These are phyloP conservation scores for Lophius americanus DNA, from an alignment of 2,797 vertebrate genomes.

Conservation along the genomic window DNA sequence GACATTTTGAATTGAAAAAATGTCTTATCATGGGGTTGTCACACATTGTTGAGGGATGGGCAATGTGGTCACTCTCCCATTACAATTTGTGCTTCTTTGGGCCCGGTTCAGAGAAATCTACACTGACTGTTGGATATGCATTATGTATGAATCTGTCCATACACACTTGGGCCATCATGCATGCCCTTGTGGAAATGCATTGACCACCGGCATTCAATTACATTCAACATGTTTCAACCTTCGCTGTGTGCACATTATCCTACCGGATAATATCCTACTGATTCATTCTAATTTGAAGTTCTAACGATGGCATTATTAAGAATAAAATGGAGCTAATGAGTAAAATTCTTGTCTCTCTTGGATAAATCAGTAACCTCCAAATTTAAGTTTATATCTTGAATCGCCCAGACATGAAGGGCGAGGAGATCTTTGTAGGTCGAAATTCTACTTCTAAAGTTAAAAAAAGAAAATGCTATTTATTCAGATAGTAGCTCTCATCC, in stretches of 20 bases:
- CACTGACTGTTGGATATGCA: constrained; percentile 90
- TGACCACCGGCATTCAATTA: constrained; percentile 70
- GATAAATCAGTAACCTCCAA: not conserved
- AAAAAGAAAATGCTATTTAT: no score
- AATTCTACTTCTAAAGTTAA: not conserved
- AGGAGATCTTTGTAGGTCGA: not conserved
- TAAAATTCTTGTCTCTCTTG: not conserved
- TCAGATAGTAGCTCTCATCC: no score
- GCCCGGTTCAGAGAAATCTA: constrained; percentile 84
- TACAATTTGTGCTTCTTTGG: constrained; percentile 89
- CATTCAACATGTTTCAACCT: constrained; percentile 65
- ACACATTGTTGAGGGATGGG: constrained; percentile 66
- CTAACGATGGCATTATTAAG: constrained; percentile 7
- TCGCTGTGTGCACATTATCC: constrained; percentile 35
- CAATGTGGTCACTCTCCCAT: constrained; percentile 83
- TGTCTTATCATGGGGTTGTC: constrained; percentile 46
- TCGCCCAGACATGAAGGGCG: not conserved
- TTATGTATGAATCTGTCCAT: constrained; percentile 93
- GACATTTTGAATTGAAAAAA: constrained; percentile 11
- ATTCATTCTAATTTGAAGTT: constrained; percentile 14
- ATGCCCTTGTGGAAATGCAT: constrained; percentile 84
- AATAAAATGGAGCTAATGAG: not conserved
- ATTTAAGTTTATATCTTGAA: not conserved
- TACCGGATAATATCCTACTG: constrained; percentile 22
- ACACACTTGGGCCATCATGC: constrained; percentile 93